Evolutionary conservation across 2,797 vertebrate species (phyloP).

Genomic region (Darevskia nairensis): DNA sequence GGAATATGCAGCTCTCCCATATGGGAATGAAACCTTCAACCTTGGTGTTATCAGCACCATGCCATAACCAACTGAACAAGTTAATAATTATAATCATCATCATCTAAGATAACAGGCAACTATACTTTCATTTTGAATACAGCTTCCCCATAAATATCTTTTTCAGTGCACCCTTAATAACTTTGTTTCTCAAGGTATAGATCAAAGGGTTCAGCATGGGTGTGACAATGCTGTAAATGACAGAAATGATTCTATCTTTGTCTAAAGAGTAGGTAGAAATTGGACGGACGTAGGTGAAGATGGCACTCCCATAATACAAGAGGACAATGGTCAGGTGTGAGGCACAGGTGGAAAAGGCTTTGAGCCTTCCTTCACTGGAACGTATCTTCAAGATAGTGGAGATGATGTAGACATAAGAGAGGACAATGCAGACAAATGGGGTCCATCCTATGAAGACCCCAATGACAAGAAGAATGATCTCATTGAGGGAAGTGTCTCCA

Average conservation of each 20-base stretch:
- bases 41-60: too few species aligned
- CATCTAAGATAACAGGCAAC: neutral
- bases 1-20: too few species aligned
- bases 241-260: conserved; percentile 64
- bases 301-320: conserved; percentile 65
- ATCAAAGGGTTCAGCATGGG: conserved; percentile 72
- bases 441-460: conserved; percentile 63
- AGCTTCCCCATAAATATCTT: conserved; percentile 9
- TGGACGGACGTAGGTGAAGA: conserved; percentile 65
- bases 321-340: conserved; percentile 48
- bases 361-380: conserved; percentile 8
- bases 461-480: conserved; percentile 47
- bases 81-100: too few species aligned
- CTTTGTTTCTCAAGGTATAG: conserved; percentile 66
- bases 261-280: conserved; percentile 62
- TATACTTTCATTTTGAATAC: neutral
- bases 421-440: conserved; percentile 62
- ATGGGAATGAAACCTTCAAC: too few species aligned
- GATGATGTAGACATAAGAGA: conserved; percentile 66
- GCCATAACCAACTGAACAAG: too few species aligned
- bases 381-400: conserved; percentile 27
- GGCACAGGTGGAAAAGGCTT: conserved; percentile 17
- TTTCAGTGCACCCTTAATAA: conserved; percentile 58
- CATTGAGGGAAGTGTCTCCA: conserved; percentile 61
- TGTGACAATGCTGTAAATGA: conserved; percentile 63